These are phyloP conservation scores for Crotalus tigris DNA, from an alignment of 2,113 vertebrate genomes.

Conservation along the genomic window DNA sequence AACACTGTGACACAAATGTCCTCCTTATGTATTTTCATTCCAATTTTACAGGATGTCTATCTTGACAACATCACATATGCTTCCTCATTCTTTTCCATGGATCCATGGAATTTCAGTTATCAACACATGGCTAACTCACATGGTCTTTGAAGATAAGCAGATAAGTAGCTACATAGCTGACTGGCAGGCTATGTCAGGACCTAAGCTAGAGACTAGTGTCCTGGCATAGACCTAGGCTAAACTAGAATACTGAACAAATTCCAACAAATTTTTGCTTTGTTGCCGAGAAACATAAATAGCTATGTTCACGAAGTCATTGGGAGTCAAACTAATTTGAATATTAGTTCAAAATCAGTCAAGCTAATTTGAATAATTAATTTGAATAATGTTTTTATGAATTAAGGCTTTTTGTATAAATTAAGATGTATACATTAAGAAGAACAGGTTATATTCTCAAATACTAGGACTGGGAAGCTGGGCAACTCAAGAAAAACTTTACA, in stretches of 20 bases:
- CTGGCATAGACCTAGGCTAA: not conserved
- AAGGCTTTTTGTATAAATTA: not conserved
- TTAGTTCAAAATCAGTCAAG: too few relatives aligned
- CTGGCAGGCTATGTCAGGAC: not conserved
- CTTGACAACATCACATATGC: not conserved
- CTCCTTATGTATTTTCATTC: not conserved
- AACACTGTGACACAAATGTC: not conserved
- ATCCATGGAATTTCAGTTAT: not conserved
- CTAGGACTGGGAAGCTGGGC: not conserved
- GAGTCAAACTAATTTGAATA: not conserved
- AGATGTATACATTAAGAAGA: not conserved
- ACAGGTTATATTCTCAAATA: not conserved
- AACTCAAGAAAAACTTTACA: not conserved
- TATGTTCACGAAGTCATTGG: not conserved
- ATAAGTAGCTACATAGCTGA: not conserved
- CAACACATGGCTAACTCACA: not conserved
- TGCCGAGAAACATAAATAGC: not conserved
- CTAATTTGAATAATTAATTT: too few relatives aligned
- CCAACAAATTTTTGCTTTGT: not conserved
- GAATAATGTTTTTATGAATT: not conserved
- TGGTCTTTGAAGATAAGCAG: not conserved
- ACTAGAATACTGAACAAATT: not conserved
- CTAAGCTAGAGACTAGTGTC: not conserved
- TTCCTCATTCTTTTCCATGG: not conserved
- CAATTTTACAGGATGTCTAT: not conserved